Base-by-base conservation (phyloP, 2,888 invertebrate species). In the Sarcophaga carnaria region DNA sequence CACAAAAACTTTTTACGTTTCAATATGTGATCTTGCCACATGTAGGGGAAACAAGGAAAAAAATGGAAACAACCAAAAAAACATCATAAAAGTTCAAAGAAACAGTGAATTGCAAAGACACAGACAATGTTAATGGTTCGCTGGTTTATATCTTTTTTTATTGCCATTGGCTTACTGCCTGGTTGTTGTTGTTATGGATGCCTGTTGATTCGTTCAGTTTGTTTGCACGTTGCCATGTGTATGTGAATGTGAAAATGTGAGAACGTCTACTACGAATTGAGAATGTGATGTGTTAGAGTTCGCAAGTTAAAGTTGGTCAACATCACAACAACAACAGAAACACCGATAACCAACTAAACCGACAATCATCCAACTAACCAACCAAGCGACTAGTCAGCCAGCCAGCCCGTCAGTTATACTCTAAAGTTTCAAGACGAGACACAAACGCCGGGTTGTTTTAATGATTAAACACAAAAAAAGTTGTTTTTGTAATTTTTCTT, bases 301-400 rank as follows among this genome's bases (percentile, higher is more conserved):
- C 83, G 85, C 77, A 80, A 83, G 78, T 80, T 82, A 74, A 84
- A 84, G 88, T 86, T 84, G 82, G 82, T 80, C 81, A 88, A 85
- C 80, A 78, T 49, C 77, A 37, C 10, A 37, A 37, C 37, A 12
- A 82, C 75, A 71, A 72, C 70, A 79, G 37, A 37, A 37, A 37
- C 37, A 12, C 79, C 75, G 67, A 72, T 66, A 79, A 67, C 25
- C 78, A 82, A 63, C 62, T 49, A 66, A 72, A n/a, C 71, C 49
- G 62, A 3, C 49, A 64, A 22, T 3, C 27, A 22, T 45, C 10
- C 22, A 76, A 66, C 78, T 1, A 63, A 71, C 14, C 70, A 69
- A 27, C 5, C 27, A 27, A 6, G 1, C 37, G 10, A 0, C 3
- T 8, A 37, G 2, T 0, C 37, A 37, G 69, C 11, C 49, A 64